Base-by-base conservation (phyloP, 2,888 invertebrate genomes). In the Pediacus dermestoides region DNA sequence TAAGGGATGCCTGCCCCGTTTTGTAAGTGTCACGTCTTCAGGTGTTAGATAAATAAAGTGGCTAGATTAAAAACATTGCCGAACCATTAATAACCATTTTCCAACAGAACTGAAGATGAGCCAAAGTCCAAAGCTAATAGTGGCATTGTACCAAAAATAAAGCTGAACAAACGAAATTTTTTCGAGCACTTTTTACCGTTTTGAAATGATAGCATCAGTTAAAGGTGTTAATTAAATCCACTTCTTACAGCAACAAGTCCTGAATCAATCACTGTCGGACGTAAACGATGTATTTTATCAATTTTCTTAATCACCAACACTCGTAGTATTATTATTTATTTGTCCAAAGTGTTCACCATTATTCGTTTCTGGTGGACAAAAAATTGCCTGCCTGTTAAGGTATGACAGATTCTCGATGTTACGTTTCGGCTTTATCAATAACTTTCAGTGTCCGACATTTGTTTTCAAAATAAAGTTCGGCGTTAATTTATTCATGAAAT, bases 191-290 rank as follows among this genome's bases (percentile, higher is more conserved):
- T 44, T 46, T 41, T 42, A 42, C 37, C 33, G 37, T 45, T 39
- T 44, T 39, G 30, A 43, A 28, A 34, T 37, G 55, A 55, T 54
- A 55, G 38, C 41, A 57, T 57, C 56, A 39, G 27, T 22, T 32
- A 46, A 52, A 59, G 58, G 60, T 58, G 61, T 57, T 61, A 61
- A 61, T 61, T 61, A 60, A 61, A 61, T 58, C 51, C 53, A 55
- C 50, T 52, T 53, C 53, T 53, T 46, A 43, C 45, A 46, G 48
- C 50, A 52, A 51, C 54, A 50, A 52, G 55, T 55, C 46, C 50
- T 37, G 51, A 57, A 62, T 62, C 62, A 58, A 62, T 62, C 62
- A 62, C 49, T 54, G 62, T 61, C 61, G 37, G 37, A 44, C 23
- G 45, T 51, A 57, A 57, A 58, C 51, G 53, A 52, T 52, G 57